Percentiles rank a stretch among this genome's conserved stretches.
phyloP scores from a whole-genome alignment of 2,113 vertebrate species.

The Benitochromis conjunctus region DNA sequence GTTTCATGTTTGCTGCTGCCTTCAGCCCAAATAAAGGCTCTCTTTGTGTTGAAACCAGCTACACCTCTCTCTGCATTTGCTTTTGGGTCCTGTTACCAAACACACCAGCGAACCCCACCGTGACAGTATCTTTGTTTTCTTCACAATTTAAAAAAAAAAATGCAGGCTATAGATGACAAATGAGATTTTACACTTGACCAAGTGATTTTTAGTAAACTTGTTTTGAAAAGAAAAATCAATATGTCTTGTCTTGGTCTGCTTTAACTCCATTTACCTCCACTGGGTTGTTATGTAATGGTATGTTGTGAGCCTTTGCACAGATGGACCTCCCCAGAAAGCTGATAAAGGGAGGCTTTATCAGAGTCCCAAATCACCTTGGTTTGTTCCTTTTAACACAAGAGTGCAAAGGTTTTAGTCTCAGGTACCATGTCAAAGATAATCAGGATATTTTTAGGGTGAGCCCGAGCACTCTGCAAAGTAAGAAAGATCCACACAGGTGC shows the following conservation, averaged over 20 bases:
- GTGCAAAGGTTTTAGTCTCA: background rate
- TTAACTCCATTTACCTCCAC: background rate
- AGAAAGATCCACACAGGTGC: background rate
- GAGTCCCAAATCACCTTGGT: background rate
- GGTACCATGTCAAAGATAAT: background rate
- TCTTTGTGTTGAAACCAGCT: too few species aligned
- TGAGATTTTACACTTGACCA: background rate
- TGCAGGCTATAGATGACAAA: background rate
- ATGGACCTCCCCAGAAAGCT: background rate
- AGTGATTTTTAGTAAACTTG: background rate
- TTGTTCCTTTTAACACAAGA: background rate
- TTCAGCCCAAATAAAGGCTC: too few species aligned
- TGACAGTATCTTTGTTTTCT: background rate
- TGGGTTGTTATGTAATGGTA: background rate
- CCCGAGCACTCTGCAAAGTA: background rate
- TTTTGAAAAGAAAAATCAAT: background rate
- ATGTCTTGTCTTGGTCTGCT: background rate
- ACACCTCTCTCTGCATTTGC: too few species aligned
- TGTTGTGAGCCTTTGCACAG: background rate
- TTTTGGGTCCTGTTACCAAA: too few species aligned
- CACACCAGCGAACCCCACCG: too few species aligned
- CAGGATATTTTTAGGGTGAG: background rate
- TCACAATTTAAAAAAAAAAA: background rate
- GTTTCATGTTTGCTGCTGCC: too few species aligned
- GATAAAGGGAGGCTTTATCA: background rate